These are phyloP conservation scores for Sceloporus undulatus DNA, from an alignment of 2,113 vertebrate genomes.

Conservation along the genomic window DNA sequence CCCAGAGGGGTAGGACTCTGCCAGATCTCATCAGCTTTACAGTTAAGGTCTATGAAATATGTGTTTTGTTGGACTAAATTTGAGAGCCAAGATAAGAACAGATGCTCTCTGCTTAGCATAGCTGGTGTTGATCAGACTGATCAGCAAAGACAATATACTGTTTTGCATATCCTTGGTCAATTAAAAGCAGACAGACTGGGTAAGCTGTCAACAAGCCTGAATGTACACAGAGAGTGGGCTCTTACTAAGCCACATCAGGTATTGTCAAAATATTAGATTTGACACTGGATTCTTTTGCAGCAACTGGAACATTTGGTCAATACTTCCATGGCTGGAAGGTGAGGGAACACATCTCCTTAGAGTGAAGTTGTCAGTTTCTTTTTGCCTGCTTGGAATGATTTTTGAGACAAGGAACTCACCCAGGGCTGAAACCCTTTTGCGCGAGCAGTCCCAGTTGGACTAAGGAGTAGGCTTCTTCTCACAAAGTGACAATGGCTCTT, in stretches of 20 bases:
- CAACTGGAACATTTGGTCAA: not conserved
- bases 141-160: conserved; percentile 25
- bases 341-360: not conserved
- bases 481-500: conserved; percentile 6
- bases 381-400: not conserved
- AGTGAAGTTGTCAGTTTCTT: not conserved
- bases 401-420: not conserved
- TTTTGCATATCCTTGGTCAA: conserved; percentile 16
- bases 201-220: not conserved
- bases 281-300: not conserved
- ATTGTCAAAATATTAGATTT: conserved; percentile 22
- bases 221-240: not conserved
- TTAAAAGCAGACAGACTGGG: conserved; percentile 31
- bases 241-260: not conserved
- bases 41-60: not conserved
- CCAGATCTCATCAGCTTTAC: conserved; percentile 16
- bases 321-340: not conserved
- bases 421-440: conserved; percentile 22
- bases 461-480: not conserved
- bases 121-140: conserved; percentile 15
- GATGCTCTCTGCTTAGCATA: conserved; percentile 4
- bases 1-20: not conserved
- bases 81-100: conserved; percentile 31
- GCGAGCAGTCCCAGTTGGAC: conserved; percentile 14
- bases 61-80: not conserved